These are phyloP conservation scores for Salvelinus namaycush DNA, from an alignment of 2,113 vertebrate species.

Conservation along the genomic window DNA sequence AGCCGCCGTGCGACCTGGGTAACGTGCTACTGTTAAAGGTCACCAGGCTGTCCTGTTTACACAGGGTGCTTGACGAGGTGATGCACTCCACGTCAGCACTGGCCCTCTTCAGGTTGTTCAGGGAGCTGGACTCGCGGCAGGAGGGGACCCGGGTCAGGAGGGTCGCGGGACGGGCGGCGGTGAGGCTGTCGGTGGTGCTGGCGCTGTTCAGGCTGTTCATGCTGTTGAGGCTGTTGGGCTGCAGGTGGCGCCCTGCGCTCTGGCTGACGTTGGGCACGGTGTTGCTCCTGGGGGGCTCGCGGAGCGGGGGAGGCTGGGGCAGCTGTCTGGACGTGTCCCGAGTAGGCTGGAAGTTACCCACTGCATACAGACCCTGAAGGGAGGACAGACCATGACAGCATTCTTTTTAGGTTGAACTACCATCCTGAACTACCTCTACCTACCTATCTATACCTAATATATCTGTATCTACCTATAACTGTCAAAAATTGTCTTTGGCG, in stretches of 20 bases:
- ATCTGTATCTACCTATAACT: too few species aligned
- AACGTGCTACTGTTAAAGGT: slow-evolving; percentile 98
- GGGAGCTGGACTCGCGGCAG: slow-evolving; percentile 80
- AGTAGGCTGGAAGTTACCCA: slow-evolving; percentile 90
- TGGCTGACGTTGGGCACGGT: slow-evolving; percentile 85
- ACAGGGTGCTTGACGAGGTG: slow-evolving; percentile 88
- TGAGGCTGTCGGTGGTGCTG: slow-evolving; percentile 56
- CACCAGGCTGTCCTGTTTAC: slow-evolving; percentile 91
- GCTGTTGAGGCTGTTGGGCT: slow-evolving; percentile 45
- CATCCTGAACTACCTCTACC: too few species aligned
- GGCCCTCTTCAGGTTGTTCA: slow-evolving; percentile 87
- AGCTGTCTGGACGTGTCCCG: slow-evolving; percentile 78
- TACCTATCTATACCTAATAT: too few species aligned
- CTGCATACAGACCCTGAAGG: slow-evolving; percentile 86
- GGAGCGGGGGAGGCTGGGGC: slow-evolving; percentile 59
- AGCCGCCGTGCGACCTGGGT: slow-evolving; percentile 84
- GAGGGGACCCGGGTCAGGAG: slow-evolving; percentile 77
- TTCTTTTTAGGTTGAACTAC: not conserved
- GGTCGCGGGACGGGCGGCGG: slow-evolving; percentile 76
- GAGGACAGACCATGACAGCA: not conserved
- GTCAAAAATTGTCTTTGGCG: too few species aligned
- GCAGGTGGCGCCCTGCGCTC: slow-evolving; percentile 79
- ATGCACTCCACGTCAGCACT: slow-evolving; percentile 95
- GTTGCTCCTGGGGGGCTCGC: slow-evolving; percentile 79
- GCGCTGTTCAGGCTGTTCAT: not conserved